These are phyloP conservation scores for Peromyscus maniculatus DNA, from an alignment of 2,113 vertebrate species.

Conservation along the genomic window DNA sequence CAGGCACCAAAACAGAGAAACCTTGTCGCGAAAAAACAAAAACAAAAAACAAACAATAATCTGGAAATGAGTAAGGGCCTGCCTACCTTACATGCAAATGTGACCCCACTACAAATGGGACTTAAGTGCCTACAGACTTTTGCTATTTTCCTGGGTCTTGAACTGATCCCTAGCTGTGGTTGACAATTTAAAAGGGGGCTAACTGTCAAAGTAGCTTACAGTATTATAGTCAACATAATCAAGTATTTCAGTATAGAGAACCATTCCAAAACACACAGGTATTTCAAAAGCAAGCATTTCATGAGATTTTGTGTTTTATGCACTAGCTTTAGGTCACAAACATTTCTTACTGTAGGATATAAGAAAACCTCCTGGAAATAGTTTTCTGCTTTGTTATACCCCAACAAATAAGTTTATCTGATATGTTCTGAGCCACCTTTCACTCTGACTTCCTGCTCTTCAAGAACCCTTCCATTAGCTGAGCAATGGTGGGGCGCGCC, in stretches of 20 bases:
- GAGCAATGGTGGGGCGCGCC: neutral
- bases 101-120: neutral
- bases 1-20: too few relatives aligned
- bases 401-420: neutral
- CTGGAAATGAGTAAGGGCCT: neutral
- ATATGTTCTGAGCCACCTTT: neutral
- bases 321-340: neutral
- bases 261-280: neutral
- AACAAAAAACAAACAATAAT: neutral
- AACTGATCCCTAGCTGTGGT: neutral
- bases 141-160: neutral
- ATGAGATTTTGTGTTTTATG: neutral
- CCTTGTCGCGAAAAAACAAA: too few relatives aligned
- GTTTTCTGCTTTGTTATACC: neutral
- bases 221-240: neutral
- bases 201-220: neutral
- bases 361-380: neutral
- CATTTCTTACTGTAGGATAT: neutral
- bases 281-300: neutral
- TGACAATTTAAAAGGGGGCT: neutral
- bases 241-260: constrained; percentile 35
- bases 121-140: neutral
- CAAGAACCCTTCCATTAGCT: neutral
- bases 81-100: neutral
- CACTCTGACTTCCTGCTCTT: neutral